These are phyloP conservation scores for Trachurus trachurus DNA, from an alignment of 2,797 vertebrate genomes.

Conservation along the genomic window DNA sequence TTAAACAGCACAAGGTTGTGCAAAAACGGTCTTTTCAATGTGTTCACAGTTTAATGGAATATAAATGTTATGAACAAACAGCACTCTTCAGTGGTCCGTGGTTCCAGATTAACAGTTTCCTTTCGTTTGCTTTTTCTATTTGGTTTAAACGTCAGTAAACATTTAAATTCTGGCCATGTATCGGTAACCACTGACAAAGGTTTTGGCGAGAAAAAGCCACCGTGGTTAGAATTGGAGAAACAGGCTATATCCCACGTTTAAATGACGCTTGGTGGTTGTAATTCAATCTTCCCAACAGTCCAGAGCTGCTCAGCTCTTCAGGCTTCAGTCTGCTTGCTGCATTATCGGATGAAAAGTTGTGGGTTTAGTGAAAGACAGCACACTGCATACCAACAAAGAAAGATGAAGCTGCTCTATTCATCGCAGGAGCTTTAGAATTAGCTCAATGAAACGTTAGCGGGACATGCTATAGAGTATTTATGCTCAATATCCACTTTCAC, in stretches of 20 bases:
- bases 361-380: slow-evolving; percentile 9
- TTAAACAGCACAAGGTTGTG: background rate
- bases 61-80: background rate
- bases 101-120: background rate
- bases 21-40: background rate
- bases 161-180: slow-evolving; percentile 12
- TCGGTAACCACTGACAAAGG: slow-evolving; percentile 32
- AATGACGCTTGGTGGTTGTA: slow-evolving; percentile 41
- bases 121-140: background rate
- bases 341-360: slow-evolving; percentile 22
- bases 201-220: slow-evolving; percentile 36
- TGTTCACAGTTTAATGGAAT: background rate
- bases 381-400: background rate
- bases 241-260: slow-evolving; percentile 30
- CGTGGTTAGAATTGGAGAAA: slow-evolving; percentile 57
- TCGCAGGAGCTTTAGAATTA: slow-evolving; percentile 16
- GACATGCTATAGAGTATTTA: slow-evolving; percentile 15
- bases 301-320: slow-evolving; percentile 34
- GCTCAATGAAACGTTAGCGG: slow-evolving; percentile 18
- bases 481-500: slow-evolving; percentile 31
- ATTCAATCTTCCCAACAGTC: slow-evolving; percentile 37
- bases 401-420: slow-evolving; percentile 1
- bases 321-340: background rate
- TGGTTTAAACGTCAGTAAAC: slow-evolving; percentile 9
- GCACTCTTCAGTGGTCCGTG: background rate